A percentile compares a stretch with the other conserved stretches of the same genome.
Conservation (phyloP, 2,113 vertebrate genomes). For the Dunckerocampus dactyliophorus region DNA sequence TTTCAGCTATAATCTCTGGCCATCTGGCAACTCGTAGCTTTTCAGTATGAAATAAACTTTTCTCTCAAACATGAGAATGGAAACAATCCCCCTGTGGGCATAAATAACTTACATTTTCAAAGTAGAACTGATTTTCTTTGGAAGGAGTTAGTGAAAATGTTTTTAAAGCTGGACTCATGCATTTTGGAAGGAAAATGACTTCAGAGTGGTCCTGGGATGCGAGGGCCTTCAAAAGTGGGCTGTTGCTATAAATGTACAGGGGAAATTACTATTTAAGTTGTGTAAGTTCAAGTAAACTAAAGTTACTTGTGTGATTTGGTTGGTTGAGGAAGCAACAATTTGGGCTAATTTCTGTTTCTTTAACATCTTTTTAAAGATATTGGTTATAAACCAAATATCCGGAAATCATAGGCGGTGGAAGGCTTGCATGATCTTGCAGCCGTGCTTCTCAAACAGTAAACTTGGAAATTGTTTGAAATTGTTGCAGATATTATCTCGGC, state of each 20-base stretch:
- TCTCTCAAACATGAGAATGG: background rate
- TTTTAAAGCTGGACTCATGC: constrained; percentile 95
- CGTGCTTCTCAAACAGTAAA: no score
- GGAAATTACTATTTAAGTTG: background rate
- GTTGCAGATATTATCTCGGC: no score
- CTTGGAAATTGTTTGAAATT: no score
- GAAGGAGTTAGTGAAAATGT: constrained; percentile 99
- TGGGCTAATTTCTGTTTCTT: background rate
- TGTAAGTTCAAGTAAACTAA: background rate
- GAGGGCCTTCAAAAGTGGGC: constrained; percentile 93
- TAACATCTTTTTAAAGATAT: background rate
- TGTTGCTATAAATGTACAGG: constrained; percentile 79
- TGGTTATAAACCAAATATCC: background rate
- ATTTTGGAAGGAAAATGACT: constrained; percentile 93
- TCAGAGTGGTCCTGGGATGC: constrained; percentile 95
- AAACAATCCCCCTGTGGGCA: background rate
- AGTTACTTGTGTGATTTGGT: background rate
- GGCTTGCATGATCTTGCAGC: no score
- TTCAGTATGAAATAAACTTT: constrained; percentile 1
- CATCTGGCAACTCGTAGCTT: constrained; percentile 38
- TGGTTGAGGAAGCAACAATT: background rate
- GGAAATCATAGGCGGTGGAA: no score
- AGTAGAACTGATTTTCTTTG: constrained; percentile 98
- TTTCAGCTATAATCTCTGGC: constrained; percentile 42
- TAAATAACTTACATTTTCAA: constrained; percentile 83